Conservation (phyloP, 2,888 invertebrate species). For the Tachina fera region DNA sequence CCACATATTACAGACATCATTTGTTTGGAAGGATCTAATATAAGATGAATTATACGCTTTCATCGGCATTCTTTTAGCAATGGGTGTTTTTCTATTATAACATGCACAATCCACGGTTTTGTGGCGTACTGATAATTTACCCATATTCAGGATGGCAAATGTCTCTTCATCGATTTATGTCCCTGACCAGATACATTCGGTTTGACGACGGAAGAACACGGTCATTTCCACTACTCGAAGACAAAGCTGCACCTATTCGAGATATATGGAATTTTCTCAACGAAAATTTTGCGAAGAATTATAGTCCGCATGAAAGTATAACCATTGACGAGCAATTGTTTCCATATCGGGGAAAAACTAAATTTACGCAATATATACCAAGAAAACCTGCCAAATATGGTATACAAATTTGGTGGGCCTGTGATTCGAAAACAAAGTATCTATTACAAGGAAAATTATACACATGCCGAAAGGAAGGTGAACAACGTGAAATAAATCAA, state of each 20-base stretch:
- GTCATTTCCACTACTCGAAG: constrained; percentile 35
- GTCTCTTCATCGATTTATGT: constrained; percentile 68
- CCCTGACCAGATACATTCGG: constrained; percentile 74
- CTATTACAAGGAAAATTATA: constrained; percentile 65
- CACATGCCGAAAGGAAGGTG: too few relatives aligned
- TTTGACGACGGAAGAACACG: constrained; percentile 76
- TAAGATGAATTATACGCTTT: too few relatives aligned
- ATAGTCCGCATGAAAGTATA: not conserved
- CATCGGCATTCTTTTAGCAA: too few relatives aligned
- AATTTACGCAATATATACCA: constrained; percentile 10
- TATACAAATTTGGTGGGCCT: constrained; percentile 45
- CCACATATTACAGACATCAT: constrained; percentile 62
- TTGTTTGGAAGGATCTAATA: constrained; percentile 57
- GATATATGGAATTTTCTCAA: constrained; percentile 36
- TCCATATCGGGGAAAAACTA: not conserved
- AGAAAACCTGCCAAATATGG: constrained; percentile 2
- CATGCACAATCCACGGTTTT: constrained; percentile 16
- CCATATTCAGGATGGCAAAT: constrained; percentile 62
- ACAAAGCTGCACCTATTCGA: constrained; percentile 57
- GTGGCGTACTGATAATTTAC: constrained; percentile 46
- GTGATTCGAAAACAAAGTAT: constrained; percentile 62
- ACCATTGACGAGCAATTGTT: constrained; percentile 17
- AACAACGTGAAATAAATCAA: constrained; percentile 68
- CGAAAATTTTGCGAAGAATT: constrained; percentile 16
- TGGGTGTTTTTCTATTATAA: not conserved